Base-by-base conservation (phyloP, 2,113 vertebrate species). In the Crypturellus undulatus region DNA sequence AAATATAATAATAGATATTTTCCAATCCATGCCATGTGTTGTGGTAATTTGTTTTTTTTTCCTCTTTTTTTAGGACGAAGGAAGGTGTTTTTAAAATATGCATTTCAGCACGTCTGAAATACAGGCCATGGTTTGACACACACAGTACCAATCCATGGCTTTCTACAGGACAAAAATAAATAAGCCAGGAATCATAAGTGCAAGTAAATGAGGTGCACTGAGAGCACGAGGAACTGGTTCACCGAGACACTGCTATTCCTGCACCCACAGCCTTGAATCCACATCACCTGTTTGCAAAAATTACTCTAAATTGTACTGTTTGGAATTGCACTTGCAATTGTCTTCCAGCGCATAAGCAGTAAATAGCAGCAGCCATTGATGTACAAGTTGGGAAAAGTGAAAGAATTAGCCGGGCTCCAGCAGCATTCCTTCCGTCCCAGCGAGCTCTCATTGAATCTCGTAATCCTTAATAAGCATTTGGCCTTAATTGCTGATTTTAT, bases 401-500 rank as follows among this genome's bases (percentile, higher is more conserved):
- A 49, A n/a, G 80, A 51, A 77, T 67, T 11, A 94, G 65, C 79
- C 64, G 56, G 64, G 87, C 77, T 87, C 76, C 60, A 78, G 77
- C 10, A 43, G 49, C 1, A 2, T 59, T 81, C 49, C 92, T 89
- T 40, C 79, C 10, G 9, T 87, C 84, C 75, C 94, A 78, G n/a
- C 7, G 84, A 77, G 84, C 84, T 78, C 89, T 13, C 91, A 20
- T 1, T 18, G 51, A 42, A 60, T 51, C 93, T 54, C 84, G 18
- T 77, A 70, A 59, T 71, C 71, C 95, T 86, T 81, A 92, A 94
- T 60, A 90, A 83, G 90, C 87, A 18, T 67, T 92, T 70, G 87
- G 60, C 87, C 84, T 79, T 95, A 94, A 96, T 92, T 96, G 92
- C 92, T 38, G 87, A 92, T 93, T 91, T 64, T 88, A 93, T 93